These are phyloP conservation scores for Myripristis jacobus DNA, from an alignment of 2,797 vertebrate genomes.

Conservation along the genomic window DNA sequence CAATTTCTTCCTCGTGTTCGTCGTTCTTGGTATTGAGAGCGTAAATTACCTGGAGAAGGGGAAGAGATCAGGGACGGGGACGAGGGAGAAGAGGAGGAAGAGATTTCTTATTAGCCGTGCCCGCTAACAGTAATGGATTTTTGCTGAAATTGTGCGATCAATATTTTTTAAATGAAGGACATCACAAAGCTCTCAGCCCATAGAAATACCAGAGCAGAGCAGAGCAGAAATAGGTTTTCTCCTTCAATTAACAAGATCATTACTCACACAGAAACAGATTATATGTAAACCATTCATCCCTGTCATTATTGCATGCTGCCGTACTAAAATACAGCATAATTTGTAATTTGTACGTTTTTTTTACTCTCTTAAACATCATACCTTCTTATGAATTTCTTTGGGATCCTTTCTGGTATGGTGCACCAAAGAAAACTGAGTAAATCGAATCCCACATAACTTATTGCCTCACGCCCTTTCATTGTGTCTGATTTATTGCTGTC, in stretches of 20 bases:
- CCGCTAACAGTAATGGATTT: too few relatives aligned
- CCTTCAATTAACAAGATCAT: constrained; percentile 19
- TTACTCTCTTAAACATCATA: too few relatives aligned
- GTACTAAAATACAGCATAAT: too few relatives aligned
- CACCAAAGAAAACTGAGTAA: too few relatives aligned
- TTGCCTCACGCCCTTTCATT: too few relatives aligned
- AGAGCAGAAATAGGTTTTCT: neutral
- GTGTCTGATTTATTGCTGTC: too few relatives aligned
- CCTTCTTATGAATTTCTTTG: too few relatives aligned
- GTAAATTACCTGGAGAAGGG: constrained; percentile 93
- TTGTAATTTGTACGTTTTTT: too few relatives aligned
- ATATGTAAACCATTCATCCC: neutral
- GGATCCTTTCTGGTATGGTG: too few relatives aligned
- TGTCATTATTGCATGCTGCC: too few relatives aligned
- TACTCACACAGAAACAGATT: neutral
- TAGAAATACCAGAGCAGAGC: constrained; percentile 9
- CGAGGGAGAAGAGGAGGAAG: neutral
- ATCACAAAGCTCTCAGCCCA: constrained; percentile 28
- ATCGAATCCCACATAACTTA: too few relatives aligned
- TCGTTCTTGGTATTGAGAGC: constrained; percentile 99
- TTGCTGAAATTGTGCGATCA: too few relatives aligned
- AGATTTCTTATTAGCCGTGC: constrained; percentile 9
- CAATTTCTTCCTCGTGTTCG: constrained; percentile 95
- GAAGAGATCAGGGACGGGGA: neutral
- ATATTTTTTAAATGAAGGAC: constrained; percentile 7